Evolutionary conservation across 37 sponge, comb jelly and placozoan species (phyloP), one percentile per base, ranked within the genome.

Genomic region (Trichoplax adhaerens): DNA sequence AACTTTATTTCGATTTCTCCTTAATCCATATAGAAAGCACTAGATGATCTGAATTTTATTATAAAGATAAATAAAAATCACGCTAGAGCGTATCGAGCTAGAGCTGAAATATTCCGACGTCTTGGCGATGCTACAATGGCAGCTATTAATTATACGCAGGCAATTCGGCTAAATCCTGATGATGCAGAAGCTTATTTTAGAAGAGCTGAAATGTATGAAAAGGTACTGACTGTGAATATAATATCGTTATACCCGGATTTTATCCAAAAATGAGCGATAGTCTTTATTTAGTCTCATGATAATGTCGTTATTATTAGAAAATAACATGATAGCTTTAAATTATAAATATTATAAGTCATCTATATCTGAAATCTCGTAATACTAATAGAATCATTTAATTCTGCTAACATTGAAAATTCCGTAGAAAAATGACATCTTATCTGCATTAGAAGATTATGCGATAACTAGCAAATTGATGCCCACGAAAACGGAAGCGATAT

Each of bases 181-280:
- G 76, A 80, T 58, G 58, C 74, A 3, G 81, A 82, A 58, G 55
- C 68, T n/a, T 85, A 83, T 73, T 83, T 72, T 64, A 55, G 70
- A 58, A 80, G 91, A 73, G 91, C 91, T 57, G 83, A 76, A 58
- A 65, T 89, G 55, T 77, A 80, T 54, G 91, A 89, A 58, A 76
- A 79, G 76, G 87, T 82, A 0, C 52, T 29, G 29, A 29, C 29
- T 29, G 29, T 29, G 29, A 29, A 29, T 29, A 0, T 29, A 29
- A 29, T 29, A 29, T 29, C 29, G 29, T 29, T 29, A 29, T 29
- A 29, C 29, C 29, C 29, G 29, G 29, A 29, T 29, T 29, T 29
- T 29, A 29, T 29, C 29, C 29, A 29, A 29, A 29, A 29, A 29
- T 29, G 29, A 29, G 29, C 29, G 29, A 29, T 29, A 29, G 29